These are phyloP conservation scores for Porites australiensis DNA, from an alignment of 64 coral and sea anemone species.

Conservation along the genomic window DNA sequence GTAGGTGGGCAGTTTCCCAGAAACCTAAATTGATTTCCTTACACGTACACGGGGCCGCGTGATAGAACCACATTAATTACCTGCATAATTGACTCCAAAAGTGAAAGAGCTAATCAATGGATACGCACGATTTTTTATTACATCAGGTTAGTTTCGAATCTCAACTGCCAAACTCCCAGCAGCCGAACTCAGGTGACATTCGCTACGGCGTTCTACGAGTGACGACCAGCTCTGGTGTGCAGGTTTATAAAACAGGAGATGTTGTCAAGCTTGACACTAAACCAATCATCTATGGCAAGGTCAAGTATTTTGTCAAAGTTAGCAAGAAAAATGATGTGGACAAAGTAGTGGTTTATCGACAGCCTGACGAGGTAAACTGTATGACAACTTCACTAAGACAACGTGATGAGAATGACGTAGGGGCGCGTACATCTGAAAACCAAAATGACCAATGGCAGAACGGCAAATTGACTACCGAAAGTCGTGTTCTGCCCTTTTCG, in stretches of 20 bases:
- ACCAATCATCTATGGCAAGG: slow-evolving; percentile 84
- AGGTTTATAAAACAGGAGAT: slow-evolving; percentile 68
- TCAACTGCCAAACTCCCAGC: slow-evolving; percentile 45
- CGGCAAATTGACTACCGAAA: too few species aligned
- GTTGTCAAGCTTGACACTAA: slow-evolving; percentile 91
- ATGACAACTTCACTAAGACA: not conserved
- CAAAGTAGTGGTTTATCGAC: slow-evolving; percentile 84
- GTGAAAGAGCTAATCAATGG: not conserved
- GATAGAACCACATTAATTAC: too few species aligned
- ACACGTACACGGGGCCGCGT: too few species aligned
- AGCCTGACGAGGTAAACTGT: slow-evolving; percentile 78
- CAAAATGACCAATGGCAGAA: too few species aligned
- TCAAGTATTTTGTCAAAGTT: slow-evolving; percentile 79
- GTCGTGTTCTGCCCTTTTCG: too few species aligned
- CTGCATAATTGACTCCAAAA: not conserved
- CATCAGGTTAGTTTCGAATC: slow-evolving; percentile 74
- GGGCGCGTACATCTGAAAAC: too few species aligned
- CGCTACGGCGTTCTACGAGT: slow-evolving; percentile 51
- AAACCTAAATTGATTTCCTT: too few species aligned
- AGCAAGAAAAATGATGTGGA: slow-evolving; percentile 80
- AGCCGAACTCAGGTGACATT: slow-evolving; percentile 34
- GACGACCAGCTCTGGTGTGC: slow-evolving; percentile 69
- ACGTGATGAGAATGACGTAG: too few species aligned
- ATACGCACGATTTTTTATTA: not conserved
- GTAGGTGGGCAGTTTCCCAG: too few species aligned